phyloP scores from a whole-genome alignment of 2,113 vertebrate species.

The Rhadina sibilatrix region DNA sequence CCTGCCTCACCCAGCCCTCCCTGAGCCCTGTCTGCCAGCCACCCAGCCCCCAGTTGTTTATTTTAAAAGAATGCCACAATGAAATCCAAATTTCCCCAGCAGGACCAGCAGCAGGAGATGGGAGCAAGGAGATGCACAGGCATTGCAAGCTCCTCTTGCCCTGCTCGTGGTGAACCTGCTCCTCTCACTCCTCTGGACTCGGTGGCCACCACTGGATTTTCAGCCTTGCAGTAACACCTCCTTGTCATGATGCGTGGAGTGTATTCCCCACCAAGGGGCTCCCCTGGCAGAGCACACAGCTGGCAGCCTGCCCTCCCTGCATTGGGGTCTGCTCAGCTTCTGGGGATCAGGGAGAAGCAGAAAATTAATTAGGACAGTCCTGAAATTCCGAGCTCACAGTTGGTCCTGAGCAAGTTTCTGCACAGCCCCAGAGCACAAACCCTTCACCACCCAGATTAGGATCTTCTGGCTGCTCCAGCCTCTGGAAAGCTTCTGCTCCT shows the following conservation, averaged over 20 bases:
- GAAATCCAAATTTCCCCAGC: background rate
- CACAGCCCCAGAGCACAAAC: background rate
- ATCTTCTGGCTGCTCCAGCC: background rate
- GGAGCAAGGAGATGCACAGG: background rate
- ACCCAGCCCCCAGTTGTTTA: background rate
- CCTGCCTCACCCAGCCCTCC: background rate
- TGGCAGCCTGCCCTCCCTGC: background rate
- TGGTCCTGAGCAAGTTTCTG: background rate
- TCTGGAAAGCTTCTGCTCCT: background rate
- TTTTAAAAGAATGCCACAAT: background rate
- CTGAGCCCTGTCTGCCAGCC: background rate
- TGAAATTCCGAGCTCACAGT: background rate
- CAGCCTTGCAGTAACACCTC: background rate
- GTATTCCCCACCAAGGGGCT: background rate
- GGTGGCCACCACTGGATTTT: background rate
- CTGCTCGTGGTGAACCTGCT: fast-evolving
- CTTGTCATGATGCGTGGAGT: background rate
- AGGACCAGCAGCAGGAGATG: background rate
- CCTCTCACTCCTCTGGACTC: background rate
- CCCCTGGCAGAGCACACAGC: background rate
- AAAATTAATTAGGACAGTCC: background rate
- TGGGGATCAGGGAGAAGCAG: background rate
- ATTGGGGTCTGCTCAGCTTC: background rate
- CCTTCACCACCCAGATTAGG: background rate
- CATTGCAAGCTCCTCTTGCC: background rate